phyloP scores from a whole-genome alignment of 1,140 invertebrate genomes.

The Drosophila baimaii region DNA sequence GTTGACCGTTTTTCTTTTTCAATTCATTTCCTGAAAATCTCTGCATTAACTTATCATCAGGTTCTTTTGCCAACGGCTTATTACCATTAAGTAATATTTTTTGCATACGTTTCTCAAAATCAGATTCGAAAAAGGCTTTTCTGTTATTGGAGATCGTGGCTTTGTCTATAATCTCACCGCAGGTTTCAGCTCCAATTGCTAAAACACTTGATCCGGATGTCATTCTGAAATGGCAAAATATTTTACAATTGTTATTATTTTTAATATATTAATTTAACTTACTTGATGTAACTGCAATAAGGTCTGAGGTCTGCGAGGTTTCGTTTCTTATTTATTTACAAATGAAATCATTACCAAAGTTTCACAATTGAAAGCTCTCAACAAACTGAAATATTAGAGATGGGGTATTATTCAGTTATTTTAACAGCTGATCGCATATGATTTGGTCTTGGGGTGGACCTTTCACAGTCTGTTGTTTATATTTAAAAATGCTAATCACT shows the following conservation, averaged over 20 bases:
- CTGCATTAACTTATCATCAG: not conserved
- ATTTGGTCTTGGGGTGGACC: not conserved
- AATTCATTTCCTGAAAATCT: not conserved
- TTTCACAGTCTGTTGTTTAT: not conserved
- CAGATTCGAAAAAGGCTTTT: not conserved
- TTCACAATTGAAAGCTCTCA: slow-evolving; percentile 5
- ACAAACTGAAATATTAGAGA: slow-evolving; percentile 11
- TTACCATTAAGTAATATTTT: slow-evolving; percentile 16
- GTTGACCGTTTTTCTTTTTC: slow-evolving; percentile 9
- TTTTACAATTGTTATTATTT: accelerated
- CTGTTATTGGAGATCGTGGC: not conserved
- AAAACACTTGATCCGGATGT: slow-evolving; percentile 1
- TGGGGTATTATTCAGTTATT: not conserved
- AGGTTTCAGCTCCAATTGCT: slow-evolving; percentile 6
- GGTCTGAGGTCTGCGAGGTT: not conserved
- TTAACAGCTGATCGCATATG: not conserved
- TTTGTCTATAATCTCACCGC: not conserved
- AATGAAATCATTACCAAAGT: slow-evolving; percentile 11
- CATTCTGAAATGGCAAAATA: slow-evolving; percentile 1
- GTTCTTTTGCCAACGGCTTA: not conserved
- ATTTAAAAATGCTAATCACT: not conserved
- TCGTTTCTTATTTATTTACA: not conserved
- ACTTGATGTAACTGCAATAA: not conserved
- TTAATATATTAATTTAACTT: not conserved
- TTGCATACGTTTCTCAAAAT: slow-evolving; percentile 20